phyloP scores from a whole-genome alignment of 2,113 vertebrate species.

The Camelus bactrianus region DNA sequence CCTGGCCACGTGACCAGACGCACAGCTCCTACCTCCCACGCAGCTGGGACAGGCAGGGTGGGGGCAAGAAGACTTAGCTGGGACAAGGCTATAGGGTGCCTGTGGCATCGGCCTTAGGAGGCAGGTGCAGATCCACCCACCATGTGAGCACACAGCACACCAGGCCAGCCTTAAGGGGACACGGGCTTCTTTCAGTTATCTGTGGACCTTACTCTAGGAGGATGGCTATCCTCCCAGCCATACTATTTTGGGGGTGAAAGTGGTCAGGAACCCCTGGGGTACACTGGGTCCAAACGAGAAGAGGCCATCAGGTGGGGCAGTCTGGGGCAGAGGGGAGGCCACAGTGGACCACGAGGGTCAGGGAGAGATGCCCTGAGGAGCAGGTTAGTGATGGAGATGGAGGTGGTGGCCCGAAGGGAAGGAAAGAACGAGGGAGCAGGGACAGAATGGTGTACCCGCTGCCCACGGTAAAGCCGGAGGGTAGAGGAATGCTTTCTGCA shows the following conservation, averaged over 20 bases:
- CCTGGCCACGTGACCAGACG: too few species aligned
- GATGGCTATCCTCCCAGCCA: background rate
- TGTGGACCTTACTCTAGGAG: background rate
- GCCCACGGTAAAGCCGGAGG: background rate
- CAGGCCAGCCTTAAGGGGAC: background rate
- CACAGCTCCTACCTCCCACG: background rate
- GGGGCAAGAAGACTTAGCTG: background rate
- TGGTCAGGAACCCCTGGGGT: background rate
- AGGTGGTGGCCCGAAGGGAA: background rate
- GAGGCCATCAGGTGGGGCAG: background rate
- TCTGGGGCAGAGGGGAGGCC: too few species aligned
- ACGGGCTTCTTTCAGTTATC: background rate
- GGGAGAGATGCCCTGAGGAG: background rate
- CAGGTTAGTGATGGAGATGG: background rate
- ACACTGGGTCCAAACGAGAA: background rate
- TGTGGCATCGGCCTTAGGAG: background rate
- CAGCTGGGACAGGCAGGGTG: background rate
- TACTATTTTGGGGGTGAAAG: background rate
- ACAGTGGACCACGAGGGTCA: too few species aligned
- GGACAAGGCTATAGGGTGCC: too few species aligned
- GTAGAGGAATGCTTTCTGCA: too few species aligned
- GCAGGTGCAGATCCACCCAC: accelerated
- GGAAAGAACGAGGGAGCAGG: background rate
- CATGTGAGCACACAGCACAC: accelerated
- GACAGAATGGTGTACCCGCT: accelerated